A percentile compares a stretch with the other conserved stretches of the same genome.
These are phyloP conservation scores for Cyphomyrmex costatus DNA, from an alignment of 1,140 invertebrate genomes.

Conservation along the genomic window DNA sequence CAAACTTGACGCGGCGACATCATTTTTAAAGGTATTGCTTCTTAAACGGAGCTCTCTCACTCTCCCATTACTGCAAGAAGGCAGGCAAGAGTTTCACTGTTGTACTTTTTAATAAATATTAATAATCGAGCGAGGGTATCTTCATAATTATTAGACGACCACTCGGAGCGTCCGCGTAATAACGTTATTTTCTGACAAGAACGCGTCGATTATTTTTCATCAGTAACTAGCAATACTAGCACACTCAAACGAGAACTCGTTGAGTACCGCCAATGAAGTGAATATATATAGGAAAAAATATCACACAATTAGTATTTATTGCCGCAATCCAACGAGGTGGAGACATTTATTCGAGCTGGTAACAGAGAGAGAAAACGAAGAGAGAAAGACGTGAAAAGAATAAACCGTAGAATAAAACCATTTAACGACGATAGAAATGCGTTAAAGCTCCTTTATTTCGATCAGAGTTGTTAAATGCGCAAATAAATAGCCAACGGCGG, in stretches of 20 bases:
- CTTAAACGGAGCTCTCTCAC: not conserved
- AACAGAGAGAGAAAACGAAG: not conserved
- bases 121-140: slow-evolving; percentile 50
- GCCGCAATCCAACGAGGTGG: not conserved
- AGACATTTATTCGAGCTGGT: not conserved
- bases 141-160: slow-evolving; percentile 50
- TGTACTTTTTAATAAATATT: slow-evolving; percentile 58
- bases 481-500: slow-evolving; percentile 48
- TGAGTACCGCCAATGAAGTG: slow-evolving; percentile 17
- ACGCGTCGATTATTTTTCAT: slow-evolving; percentile 56
- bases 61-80: not conserved
- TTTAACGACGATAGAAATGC: slow-evolving; percentile 7
- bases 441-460: slow-evolving; percentile 47
- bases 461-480: slow-evolving; percentile 42
- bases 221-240: slow-evolving; percentile 28
- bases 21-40: slow-evolving; percentile 28
- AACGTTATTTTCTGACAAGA: slow-evolving; percentile 18
- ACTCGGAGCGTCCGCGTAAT: slow-evolving; percentile 15
- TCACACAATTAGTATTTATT: slow-evolving; percentile 40
- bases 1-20: slow-evolving; percentile 22
- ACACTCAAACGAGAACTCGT: slow-evolving; percentile 25
- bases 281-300: not conserved
- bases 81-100: slow-evolving; percentile 21
- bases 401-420: not conserved
- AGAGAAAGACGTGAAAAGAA: not conserved